These are phyloP conservation scores for Eurytemora carolleeae DNA, from an alignment of 1,140 invertebrate genomes.

Conservation along the genomic window DNA sequence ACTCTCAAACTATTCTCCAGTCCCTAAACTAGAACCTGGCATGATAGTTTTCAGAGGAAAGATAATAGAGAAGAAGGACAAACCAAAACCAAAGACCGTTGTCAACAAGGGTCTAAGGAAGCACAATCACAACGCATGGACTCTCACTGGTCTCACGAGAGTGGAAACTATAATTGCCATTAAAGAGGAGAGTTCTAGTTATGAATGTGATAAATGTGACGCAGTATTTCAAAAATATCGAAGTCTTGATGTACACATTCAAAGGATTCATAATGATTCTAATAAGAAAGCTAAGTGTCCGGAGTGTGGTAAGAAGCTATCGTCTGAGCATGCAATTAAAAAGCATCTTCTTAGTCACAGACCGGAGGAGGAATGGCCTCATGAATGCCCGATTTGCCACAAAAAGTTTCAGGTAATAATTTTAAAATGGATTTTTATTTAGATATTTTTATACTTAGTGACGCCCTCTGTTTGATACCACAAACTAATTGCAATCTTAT, in stretches of 20 bases:
- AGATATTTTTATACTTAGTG: too few relatives aligned
- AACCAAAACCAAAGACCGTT: too few relatives aligned
- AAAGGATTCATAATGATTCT: not conserved
- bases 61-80: too few relatives aligned
- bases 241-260: not conserved
- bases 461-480: too few relatives aligned
- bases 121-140: not conserved
- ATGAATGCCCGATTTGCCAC: conserved; percentile 6
- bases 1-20: too few relatives aligned
- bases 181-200: not conserved
- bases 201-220: not conserved
- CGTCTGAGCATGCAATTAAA: not conserved
- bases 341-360: conserved; percentile 5
- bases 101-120: not conserved
- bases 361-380: conserved; percentile 5
- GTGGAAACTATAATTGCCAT: not conserved
- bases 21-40: too few relatives aligned
- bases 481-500: too few relatives aligned
- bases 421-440: too few relatives aligned
- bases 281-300: conserved; percentile 7
- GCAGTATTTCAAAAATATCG: not conserved
- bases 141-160: not conserved
- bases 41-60: not conserved
- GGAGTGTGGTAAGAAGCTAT: conserved; percentile 5
- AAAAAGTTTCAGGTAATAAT: conserved; percentile 10